A percentile compares a stretch with the other conserved stretches of the same genome.
These are phyloP conservation scores for Aplysia californica DNA, from an alignment of 1,140 invertebrate genomes.

Conservation along the genomic window DNA sequence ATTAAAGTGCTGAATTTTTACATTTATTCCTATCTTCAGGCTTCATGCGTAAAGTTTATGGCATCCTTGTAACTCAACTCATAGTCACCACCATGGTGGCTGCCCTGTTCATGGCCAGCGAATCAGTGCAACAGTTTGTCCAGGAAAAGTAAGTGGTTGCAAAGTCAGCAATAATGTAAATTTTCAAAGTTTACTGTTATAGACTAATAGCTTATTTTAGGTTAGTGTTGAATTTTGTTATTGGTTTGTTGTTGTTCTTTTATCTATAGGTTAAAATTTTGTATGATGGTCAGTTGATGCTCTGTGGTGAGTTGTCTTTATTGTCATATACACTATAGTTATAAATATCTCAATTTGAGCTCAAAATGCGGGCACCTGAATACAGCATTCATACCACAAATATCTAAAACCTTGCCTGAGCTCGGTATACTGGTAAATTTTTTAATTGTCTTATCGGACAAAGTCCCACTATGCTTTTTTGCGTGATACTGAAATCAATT, in stretches of 20 bases:
- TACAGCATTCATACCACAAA: too few relatives aligned
- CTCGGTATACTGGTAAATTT: too few relatives aligned
- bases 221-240: too few relatives aligned
- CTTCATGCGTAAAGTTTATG: constrained; percentile 88
- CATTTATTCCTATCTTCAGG: too few relatives aligned
- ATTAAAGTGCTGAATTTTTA: too few relatives aligned
- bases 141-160: constrained; percentile 71
- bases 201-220: background rate
- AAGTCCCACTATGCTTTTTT: too few relatives aligned
- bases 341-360: too few relatives aligned
- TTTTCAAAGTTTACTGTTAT: background rate
- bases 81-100: constrained; percentile 78
- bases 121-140: constrained; percentile 76
- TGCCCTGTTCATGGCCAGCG: constrained; percentile 74
- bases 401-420: too few relatives aligned
- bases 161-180: background rate
- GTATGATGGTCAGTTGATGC: background rate
- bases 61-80: constrained; percentile 80
- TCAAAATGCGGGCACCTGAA: too few relatives aligned
- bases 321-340: background rate
- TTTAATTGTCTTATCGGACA: too few relatives aligned
- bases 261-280: background rate
- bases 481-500: too few relatives aligned
- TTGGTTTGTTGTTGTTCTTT: background rate
- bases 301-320: background rate